Percentiles rank a stretch among this genome's conserved stretches.
Evolutionary conservation across 2,113 vertebrate species (phyloP).

Genomic region (Eublepharis macularius): DNA sequence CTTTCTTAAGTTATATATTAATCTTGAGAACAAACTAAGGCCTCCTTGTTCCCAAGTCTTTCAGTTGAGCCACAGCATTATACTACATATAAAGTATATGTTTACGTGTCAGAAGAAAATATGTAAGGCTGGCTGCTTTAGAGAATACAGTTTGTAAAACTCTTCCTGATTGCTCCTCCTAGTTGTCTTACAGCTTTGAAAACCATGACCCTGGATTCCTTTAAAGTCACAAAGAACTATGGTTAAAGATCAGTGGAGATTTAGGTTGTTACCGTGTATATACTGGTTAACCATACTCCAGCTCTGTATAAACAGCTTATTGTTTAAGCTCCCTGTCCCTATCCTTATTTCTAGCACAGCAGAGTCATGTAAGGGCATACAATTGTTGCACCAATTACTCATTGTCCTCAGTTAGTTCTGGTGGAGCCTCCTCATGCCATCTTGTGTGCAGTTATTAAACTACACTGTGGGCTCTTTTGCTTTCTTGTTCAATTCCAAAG

Average conservation of each 20-base stretch:
- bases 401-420: conserved; percentile 51
- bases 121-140: conserved; percentile 10
- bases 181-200: conserved; percentile 39
- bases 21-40: background rate
- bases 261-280: conserved; percentile 50
- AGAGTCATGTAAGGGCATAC: conserved; percentile 60
- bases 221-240: conserved; percentile 47
- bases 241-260: conserved; percentile 63
- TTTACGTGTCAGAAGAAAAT: conserved; percentile 12
- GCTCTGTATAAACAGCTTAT: conserved; percentile 68
- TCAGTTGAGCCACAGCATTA: background rate
- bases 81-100: background rate
- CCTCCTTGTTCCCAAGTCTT: background rate
- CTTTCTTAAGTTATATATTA: conserved; percentile 1
- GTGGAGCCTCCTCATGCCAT: conserved; percentile 72
- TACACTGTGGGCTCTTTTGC: conserved; percentile 48
- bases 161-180: background rate
- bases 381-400: conserved; percentile 53
- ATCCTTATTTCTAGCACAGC: conserved; percentile 36
- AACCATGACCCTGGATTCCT: conserved; percentile 43
- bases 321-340: conserved; percentile 63
- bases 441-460: conserved; percentile 70
- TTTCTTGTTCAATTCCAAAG: conserved; percentile 23
- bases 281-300: conserved; percentile 58
- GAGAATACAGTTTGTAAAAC: conserved; percentile 17